Evolutionary conservation across 2,113 vertebrate species (phyloP), one percentile per base, ranked within the genome.

Genomic region (Neomonachus schauinslandi): DNA sequence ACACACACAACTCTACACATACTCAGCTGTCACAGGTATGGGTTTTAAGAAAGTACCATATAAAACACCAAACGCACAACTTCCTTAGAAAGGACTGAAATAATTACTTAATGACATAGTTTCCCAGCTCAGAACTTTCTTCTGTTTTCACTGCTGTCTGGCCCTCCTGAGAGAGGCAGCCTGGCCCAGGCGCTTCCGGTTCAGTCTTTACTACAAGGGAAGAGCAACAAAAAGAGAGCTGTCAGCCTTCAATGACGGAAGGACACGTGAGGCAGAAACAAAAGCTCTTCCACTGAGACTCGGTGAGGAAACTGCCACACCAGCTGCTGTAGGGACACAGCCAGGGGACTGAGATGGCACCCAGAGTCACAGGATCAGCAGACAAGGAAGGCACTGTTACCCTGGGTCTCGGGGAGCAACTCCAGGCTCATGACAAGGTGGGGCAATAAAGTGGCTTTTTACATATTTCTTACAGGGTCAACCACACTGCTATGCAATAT

Each of bases 171-270:
- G 98, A 96, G 14, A 98, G 96, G 98, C 98, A 98, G 90, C 87
- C 98, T 0, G 98, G 98, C 90, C 95, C 98, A 33, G 98, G 79
- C 84, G 99, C 98, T 93, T 99, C 99, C 69, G 99, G 99, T 98
- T 99, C 99, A 11, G 99, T 99, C 98, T 99, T 99, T 97, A 99
- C 99, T 99, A 98, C 87, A 98, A 98, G 98, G 97, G 98, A 97
- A 98, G 42, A 96, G 19, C 95, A 84, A 98, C 92, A 91, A 95
- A 89, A 65, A 96, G 57, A 92, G 76, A 36, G 26, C 33, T 36
- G 80, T 97, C 26, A 97, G 83, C 59, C 67, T 2, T 39, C 14
- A 36, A 9, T 1, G 31, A 46, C 0, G 19, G 51, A 61, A 69
- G n/a, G 39, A 36, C 72, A 67, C 2, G 11, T 79, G 92, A n/a